phyloP scores from a whole-genome alignment of 2,113 vertebrate species.

The Jaculus jaculus region DNA sequence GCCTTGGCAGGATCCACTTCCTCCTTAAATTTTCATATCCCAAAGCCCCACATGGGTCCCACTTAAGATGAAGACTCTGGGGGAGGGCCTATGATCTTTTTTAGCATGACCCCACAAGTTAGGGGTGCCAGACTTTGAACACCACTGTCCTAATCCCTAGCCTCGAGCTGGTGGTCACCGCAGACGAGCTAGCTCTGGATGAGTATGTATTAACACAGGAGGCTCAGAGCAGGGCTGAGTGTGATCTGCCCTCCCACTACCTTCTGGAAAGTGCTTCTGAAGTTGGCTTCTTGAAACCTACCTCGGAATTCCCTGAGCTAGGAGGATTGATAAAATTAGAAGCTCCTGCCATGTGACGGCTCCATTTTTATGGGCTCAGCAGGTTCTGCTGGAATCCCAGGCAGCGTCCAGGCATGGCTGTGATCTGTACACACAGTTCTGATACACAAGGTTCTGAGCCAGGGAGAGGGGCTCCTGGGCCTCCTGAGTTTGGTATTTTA shows the following conservation, averaged over 20 bases:
- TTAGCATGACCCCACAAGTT: background rate
- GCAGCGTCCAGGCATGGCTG: background rate
- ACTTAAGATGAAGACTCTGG: background rate
- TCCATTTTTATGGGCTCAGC: background rate
- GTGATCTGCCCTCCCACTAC: background rate
- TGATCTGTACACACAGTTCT: background rate
- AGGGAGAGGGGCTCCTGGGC: background rate
- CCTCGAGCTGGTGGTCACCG: background rate
- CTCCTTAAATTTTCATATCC: background rate
- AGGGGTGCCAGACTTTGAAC: background rate
- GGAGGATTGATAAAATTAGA: background rate
- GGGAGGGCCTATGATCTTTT: no score
- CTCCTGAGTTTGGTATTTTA: background rate
- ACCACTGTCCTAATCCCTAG: background rate
- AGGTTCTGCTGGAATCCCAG: background rate
- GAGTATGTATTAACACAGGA: background rate
- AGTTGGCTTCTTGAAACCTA: background rate
- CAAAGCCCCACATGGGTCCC: background rate
- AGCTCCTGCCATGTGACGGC: background rate
- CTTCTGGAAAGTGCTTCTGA: background rate
- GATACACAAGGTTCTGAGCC: background rate
- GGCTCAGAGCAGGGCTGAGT: background rate
- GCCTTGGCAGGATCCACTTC: background rate
- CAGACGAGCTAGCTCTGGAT: background rate
- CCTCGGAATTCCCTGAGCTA: constrained; percentile 42